phyloP scores from a whole-genome alignment of 1,140 invertebrate genomes.

The Ridgeia piscesae region DNA sequence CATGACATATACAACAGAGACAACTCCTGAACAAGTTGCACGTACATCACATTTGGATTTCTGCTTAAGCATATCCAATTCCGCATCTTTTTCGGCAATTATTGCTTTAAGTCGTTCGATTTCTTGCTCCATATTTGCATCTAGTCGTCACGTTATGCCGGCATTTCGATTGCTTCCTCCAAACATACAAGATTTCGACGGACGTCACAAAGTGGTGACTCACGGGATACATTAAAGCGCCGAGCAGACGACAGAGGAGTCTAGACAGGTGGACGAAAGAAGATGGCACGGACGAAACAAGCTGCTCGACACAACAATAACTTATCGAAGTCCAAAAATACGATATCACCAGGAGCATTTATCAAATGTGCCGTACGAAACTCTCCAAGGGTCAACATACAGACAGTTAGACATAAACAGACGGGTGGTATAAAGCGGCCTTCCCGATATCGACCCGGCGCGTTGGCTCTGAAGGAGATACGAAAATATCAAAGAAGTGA shows the following conservation, averaged over 20 bases:
- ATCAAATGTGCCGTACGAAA: no score
- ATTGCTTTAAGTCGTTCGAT: not conserved
- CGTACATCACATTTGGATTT: not conserved
- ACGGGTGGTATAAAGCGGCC: no score
- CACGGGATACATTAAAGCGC: no score
- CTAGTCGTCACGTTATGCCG: no score
- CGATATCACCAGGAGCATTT: no score
- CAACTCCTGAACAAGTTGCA: not conserved
- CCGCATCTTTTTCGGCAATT: not conserved
- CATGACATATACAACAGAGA: not conserved
- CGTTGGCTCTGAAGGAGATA: conserved; percentile 80
- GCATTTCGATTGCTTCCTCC: not conserved
- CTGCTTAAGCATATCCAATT: not conserved
- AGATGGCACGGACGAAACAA: no score
- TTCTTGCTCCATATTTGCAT: not conserved
- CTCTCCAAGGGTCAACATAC: no score
- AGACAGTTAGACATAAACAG: no score
- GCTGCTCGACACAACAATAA: no score
- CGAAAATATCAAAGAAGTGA: conserved; percentile 82
- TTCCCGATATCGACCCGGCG: conserved; percentile 67
- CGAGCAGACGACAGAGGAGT: no score
- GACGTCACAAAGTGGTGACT: not conserved
- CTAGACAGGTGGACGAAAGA: no score
- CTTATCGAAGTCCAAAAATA: no score
- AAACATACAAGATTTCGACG: not conserved